Percentiles rank a stretch among this genome's conserved stretches.
These are phyloP conservation scores for Stenoptilia bipunctidactyla DNA, from an alignment of 2,888 invertebrate species.

Conservation along the genomic window DNA sequence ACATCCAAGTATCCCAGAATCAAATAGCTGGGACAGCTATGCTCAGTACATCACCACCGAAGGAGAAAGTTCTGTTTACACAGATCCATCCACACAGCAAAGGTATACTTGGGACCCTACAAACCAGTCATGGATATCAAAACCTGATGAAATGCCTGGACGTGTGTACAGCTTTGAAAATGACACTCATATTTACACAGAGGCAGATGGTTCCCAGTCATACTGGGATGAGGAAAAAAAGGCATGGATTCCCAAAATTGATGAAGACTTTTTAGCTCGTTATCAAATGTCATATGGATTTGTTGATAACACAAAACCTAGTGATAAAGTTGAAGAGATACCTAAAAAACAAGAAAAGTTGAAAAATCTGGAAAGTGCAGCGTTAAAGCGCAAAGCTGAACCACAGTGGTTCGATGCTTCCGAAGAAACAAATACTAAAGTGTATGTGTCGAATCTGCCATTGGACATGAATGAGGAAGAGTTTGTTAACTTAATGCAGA, in stretches of 20 bases:
- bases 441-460: constrained; percentile 95
- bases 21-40: constrained; percentile 47
- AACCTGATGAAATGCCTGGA: constrained; percentile 34
- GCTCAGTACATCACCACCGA: constrained; percentile 77
- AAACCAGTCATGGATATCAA: constrained; percentile 62
- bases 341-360: constrained; percentile 34
- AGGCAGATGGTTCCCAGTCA: constrained; percentile 88
- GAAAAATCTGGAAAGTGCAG: constrained; percentile 28
- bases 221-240: constrained; percentile 93
- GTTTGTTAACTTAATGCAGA: constrained; percentile 93
- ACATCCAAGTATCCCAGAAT: constrained; percentile 7
- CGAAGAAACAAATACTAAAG: constrained; percentile 88
- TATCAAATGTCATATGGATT: constrained; percentile 97
- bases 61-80: constrained; percentile 79
- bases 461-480: constrained; percentile 89
- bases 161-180: constrained; percentile 79
- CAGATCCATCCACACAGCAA: constrained; percentile 77
- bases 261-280: constrained; percentile 95
- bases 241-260: constrained; percentile 97
- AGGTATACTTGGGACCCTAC: constrained; percentile 76
- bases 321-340: constrained; percentile 30
- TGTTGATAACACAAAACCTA: constrained; percentile 68
- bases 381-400: constrained; percentile 66
- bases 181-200: constrained; percentile 84
- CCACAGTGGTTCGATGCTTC: constrained; percentile 94